Evolutionary conservation across 1,140 invertebrate species (phyloP), one percentile per base, ranked within the genome.

Genomic region (Leptoteleia sp.): DNA sequence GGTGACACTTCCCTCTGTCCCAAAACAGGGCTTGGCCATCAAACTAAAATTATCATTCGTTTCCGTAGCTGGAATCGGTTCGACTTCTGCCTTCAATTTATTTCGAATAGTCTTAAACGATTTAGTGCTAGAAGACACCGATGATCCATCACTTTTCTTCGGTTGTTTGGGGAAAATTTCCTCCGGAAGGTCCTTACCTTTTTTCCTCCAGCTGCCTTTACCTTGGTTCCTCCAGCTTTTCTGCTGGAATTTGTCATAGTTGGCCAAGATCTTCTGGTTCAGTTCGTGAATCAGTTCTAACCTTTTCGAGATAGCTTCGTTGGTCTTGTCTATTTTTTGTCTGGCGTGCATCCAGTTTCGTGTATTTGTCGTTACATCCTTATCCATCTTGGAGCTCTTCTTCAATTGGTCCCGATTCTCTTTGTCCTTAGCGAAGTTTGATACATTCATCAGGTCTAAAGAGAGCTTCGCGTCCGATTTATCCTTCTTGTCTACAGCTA

Each of bases 221-320:
- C 52, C 15, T 16, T 80, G 64, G 1, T 15, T 42, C 48, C 76
- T 71, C 40, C 81, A 84, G 3, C 83, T 84, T 19, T 81, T 87
- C 0, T 85, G 83, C 16, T 88, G 88, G 19, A 88, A 88, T 7
- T 81, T 82, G 9, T 89, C 87, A 31, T 86, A 85, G 38, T 86
- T 90, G 0, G 83, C 81, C 0, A 89, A 48, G 27, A 90, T 89
- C 54, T 89, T 89, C 16, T 85, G 86, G 61, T 90, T 90, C 2
- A 90, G 57, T 12, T 89, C 88, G 22, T 88, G 84, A 3, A 90
- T 89, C 8, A 90, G 31, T 13, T 87, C 83, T 1, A 89, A 54
- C 9, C 89, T 78, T 37, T 88, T 88, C 0, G 86, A 82, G 11
- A 90, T 88, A 1, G 87, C 87, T 27, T 89, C 86, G 47, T 86